Conservation (phyloP, 35 echinoderm and acorn worm species). For the Heliocidaris erythrogramma region DNA sequence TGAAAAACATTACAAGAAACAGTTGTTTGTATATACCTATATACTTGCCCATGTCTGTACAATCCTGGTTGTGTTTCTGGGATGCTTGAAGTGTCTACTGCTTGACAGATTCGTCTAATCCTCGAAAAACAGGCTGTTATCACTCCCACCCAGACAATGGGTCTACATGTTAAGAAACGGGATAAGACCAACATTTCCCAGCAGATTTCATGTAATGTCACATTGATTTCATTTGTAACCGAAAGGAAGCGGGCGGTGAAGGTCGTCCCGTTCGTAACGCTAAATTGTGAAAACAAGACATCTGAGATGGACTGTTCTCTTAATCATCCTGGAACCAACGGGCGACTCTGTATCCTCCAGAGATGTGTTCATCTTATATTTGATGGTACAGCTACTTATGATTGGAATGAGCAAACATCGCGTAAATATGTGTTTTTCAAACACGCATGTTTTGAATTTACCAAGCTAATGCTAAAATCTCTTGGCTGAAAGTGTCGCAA, state of each 20-base stretch:
- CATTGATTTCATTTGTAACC: slow-evolving; percentile 5
- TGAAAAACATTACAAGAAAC: background rate
- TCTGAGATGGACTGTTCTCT: too few relatives aligned
- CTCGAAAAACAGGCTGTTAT: background rate
- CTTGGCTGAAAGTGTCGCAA: too few relatives aligned
- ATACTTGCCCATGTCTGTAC: background rate
- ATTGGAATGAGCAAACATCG: background rate
- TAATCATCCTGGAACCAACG: background rate
- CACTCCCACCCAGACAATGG: background rate
- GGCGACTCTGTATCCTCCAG: background rate
- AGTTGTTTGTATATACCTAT: background rate
- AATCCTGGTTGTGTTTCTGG: background rate
- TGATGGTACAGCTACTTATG: background rate
- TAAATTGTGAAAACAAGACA: background rate
- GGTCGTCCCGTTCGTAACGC: background rate
- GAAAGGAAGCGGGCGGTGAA: background rate
- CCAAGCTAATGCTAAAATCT: too few relatives aligned
- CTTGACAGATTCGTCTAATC: background rate
- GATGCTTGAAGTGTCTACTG: background rate
- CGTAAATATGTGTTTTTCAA: too few relatives aligned
- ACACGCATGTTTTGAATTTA: too few relatives aligned
- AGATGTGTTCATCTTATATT: background rate
- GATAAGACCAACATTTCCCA: background rate
- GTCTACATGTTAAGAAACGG: background rate
- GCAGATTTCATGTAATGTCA: background rate